Evolutionary conservation across 2,888 invertebrate species (phyloP).

Genomic region (Pecten maximus): DNA sequence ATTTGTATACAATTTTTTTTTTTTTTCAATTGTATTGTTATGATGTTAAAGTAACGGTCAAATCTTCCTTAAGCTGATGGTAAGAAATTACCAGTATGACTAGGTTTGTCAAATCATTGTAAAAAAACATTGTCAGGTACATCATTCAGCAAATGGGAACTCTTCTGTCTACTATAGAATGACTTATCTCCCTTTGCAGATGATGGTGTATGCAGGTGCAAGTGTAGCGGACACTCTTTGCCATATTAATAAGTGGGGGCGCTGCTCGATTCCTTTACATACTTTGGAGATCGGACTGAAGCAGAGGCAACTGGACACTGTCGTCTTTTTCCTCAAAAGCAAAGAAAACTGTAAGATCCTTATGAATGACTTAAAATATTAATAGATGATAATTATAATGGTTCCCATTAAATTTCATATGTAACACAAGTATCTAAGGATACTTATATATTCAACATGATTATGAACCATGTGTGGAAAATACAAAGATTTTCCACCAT

Average conservation of each 20-base stretch:
- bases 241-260: constrained; percentile 77
- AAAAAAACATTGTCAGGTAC: not conserved
- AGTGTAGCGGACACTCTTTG: constrained; percentile 74
- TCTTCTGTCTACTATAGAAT: not conserved
- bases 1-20: no score
- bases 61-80: not conserved
- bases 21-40: no score
- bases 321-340: constrained; percentile 79
- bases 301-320: constrained; percentile 79
- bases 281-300: constrained; percentile 77
- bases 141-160: no score
- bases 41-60: no score
- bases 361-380: no score
- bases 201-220: constrained; percentile 78
- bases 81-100: not conserved
- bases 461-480: no score
- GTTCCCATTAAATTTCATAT: no score
- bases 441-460: no score
- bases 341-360: constrained; percentile 75
- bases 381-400: no score
- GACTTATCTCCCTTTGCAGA: constrained; percentile 62
- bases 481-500: no score
- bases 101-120: no score
- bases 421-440: no score
- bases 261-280: constrained; percentile 75